Percentiles rank a stretch among this genome's conserved stretches.
phyloP scores from a whole-genome alignment of 1,140 invertebrate species.

The Rhagoletis zephyria region DNA sequence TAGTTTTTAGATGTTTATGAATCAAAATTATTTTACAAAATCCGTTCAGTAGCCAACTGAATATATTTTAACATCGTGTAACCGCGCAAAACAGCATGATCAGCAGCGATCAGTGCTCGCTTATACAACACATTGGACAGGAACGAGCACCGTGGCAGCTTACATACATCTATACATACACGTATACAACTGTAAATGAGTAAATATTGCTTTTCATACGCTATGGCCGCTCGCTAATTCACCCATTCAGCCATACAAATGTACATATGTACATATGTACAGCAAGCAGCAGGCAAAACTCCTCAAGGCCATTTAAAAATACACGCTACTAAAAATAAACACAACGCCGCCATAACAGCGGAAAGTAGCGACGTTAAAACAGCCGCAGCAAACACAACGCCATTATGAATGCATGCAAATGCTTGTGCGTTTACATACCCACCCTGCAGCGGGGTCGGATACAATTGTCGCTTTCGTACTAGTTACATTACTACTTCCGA shows the following conservation, averaged over 20 bases:
- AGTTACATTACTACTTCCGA: too few relatives aligned
- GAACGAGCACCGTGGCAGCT: not conserved
- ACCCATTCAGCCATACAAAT: too few relatives aligned
- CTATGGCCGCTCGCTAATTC: not conserved
- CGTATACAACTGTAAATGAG: not conserved
- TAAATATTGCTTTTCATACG: not conserved
- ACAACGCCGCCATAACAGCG: not conserved
- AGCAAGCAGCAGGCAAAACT: not conserved
- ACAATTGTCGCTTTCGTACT: too few relatives aligned
- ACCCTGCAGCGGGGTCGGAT: too few relatives aligned
- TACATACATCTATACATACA: not conserved
- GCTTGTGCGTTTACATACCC: not conserved
- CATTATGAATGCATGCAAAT: conserved; percentile 9
- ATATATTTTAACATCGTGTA: too few relatives aligned
- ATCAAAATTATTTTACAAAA: too few relatives aligned
- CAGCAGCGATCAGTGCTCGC: not conserved
- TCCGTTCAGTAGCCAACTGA: too few relatives aligned
- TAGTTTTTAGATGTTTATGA: too few relatives aligned
- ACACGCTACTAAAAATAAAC: conserved; percentile 47
- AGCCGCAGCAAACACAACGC: not conserved
- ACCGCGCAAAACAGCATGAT: not conserved
- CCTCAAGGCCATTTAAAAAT: conserved; percentile 50
- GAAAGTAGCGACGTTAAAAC: not conserved
- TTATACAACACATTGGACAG: not conserved
- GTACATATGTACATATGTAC: not conserved